Percentiles rank a stretch among this genome's conserved stretches.
Evolutionary conservation across 2,113 vertebrate species (phyloP).

Genomic region (Hystrix cristata): DNA sequence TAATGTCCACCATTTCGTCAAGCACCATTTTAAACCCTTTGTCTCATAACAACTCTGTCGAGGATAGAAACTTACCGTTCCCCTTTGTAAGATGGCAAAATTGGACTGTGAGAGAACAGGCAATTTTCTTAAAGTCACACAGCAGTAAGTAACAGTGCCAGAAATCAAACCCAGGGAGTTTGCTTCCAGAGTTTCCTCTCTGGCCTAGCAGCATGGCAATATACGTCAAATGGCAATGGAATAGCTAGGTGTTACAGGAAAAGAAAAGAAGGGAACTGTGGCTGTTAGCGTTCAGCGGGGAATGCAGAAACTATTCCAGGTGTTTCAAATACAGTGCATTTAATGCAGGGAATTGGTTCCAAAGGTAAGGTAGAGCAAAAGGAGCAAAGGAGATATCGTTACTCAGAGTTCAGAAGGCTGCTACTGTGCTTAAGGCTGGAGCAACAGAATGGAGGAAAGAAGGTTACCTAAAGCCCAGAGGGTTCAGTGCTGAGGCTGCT

Average conservation of each 20-base stretch:
- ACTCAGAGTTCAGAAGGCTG: not conserved
- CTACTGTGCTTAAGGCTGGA: not conserved
- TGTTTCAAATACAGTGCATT: slow-evolving; percentile 7
- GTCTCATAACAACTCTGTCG: not conserved
- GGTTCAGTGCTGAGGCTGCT: too few relatives aligned
- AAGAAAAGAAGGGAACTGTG: not conserved
- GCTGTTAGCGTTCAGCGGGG: not conserved
- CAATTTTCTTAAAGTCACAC: slow-evolving; percentile 1
- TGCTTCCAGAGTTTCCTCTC: not conserved
- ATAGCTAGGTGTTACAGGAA: not conserved
- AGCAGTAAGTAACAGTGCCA: not conserved
- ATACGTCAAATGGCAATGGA: not conserved
- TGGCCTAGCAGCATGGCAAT: not conserved
- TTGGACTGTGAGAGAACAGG: not conserved
- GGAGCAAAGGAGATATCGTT: not conserved
- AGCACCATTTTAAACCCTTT: not conserved
- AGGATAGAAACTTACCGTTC: not conserved
- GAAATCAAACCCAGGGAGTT: not conserved
- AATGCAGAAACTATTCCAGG: not conserved
- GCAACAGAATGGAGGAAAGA: not conserved
- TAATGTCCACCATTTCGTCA: slow-evolving; percentile 1
- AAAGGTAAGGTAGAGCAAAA: not conserved
- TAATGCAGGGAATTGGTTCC: slow-evolving; percentile 1
- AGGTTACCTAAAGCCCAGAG: not conserved
- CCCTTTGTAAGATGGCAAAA: slow-evolving; percentile 5